Evolutionary conservation across 2,888 invertebrate genomes (phyloP).

Genomic region (Campoplex nolae): DNA sequence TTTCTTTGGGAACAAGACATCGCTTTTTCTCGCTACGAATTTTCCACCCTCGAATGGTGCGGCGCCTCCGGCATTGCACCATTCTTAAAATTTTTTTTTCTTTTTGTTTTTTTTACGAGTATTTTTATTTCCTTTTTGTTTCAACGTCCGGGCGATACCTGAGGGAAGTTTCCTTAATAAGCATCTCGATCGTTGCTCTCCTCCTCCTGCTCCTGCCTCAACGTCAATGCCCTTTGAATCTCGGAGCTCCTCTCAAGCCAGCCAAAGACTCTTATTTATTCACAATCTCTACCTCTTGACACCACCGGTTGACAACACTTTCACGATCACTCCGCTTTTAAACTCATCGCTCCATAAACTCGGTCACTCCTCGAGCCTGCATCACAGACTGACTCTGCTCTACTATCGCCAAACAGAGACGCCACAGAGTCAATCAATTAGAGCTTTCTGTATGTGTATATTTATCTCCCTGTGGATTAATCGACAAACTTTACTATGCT

Average conservation of each 20-base stretch:
- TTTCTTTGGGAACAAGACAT: slow-evolving; percentile 14
- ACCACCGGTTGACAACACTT: slow-evolving; percentile 70
- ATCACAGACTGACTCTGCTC: slow-evolving; percentile 79
- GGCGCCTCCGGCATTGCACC: too few relatives aligned
- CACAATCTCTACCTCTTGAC: background rate
- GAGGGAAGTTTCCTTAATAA: slow-evolving; percentile 83
- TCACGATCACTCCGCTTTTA: slow-evolving; percentile 74
- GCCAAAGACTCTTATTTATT: background rate
- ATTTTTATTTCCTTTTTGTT: background rate
- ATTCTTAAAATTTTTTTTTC: too few relatives aligned
- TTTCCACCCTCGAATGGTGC: background rate
- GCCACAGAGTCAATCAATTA: slow-evolving; percentile 18
- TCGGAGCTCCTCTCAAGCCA: background rate
- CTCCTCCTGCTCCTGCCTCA: background rate
- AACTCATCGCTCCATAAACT: slow-evolving; percentile 73
- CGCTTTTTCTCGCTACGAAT: background rate
- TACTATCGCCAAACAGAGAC: background rate
- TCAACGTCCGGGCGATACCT: slow-evolving; percentile 74
- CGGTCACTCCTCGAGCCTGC: slow-evolving; percentile 79
- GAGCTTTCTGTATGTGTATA: background rate
- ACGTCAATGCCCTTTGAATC: background rate
- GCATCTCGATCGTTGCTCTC: slow-evolving; percentile 74
- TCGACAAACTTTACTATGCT: background rate
- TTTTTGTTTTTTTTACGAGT: background rate
- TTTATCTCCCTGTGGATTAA: background rate